phyloP scores from a whole-genome alignment of 2,113 vertebrate species.

The Pseudopipra pipra region DNA sequence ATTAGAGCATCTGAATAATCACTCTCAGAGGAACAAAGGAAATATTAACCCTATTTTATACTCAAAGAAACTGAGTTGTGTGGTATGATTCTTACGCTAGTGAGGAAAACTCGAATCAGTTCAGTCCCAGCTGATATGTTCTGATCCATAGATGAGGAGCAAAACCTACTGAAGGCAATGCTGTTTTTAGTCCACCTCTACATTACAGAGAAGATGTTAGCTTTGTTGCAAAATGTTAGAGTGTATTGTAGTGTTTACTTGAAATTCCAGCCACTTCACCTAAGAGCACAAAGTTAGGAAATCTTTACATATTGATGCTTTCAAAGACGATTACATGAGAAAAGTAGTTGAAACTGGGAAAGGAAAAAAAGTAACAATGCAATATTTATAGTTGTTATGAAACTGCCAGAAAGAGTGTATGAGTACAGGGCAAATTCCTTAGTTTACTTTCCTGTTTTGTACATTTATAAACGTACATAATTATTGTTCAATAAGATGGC shows the following conservation, averaged over 20 bases:
- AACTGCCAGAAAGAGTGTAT: background rate
- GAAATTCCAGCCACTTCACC: background rate
- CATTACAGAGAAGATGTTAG: background rate
- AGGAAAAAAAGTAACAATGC: background rate
- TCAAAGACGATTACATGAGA: background rate
- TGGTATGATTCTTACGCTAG: background rate
- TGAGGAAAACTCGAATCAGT: background rate
- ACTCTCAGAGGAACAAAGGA: background rate
- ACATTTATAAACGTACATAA: background rate
- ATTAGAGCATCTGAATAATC: background rate
- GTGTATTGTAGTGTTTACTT: background rate
- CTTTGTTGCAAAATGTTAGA: background rate
- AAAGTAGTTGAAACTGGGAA: background rate
- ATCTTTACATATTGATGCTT: background rate
- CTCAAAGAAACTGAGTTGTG: background rate
- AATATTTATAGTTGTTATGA: background rate
- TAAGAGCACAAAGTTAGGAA: background rate
- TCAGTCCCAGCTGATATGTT: background rate
- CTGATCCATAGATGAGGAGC: background rate
- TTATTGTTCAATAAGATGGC: rapidly evolving
- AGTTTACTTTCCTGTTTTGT: background rate
- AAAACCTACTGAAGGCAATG: background rate
- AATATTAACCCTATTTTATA: background rate
- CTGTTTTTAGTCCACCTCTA: background rate
- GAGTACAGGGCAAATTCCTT: background rate